Percentiles rank a stretch among this genome's conserved stretches.
These are phyloP conservation scores for Lysandra bellargus DNA, from an alignment of 2,888 invertebrate genomes.

Conservation along the genomic window DNA sequence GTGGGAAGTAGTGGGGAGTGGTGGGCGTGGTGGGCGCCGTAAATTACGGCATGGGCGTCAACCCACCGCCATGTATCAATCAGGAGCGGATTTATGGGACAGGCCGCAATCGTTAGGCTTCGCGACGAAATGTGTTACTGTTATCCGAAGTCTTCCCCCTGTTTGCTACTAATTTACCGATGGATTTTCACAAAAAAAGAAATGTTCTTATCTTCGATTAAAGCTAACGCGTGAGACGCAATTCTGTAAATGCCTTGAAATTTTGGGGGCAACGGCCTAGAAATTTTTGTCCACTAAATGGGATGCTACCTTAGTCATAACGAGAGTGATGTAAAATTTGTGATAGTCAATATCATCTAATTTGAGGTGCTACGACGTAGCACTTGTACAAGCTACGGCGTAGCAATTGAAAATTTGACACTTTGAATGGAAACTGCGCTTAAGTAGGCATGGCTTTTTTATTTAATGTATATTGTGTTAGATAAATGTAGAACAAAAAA, in stretches of 20 bases:
- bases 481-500: too few relatives aligned
- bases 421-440: too few relatives aligned
- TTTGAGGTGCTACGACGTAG: background rate
- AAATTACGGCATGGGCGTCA: conserved; percentile 84
- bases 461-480: too few relatives aligned
- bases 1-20: conserved; percentile 71
- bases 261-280: background rate
- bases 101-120: conserved; percentile 77
- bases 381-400: background rate
- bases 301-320: too few relatives aligned
- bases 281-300: too few relatives aligned
- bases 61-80: conserved; percentile 81
- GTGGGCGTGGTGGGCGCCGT: conserved; percentile 82
- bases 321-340: too few relatives aligned
- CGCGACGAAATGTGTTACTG: conserved; percentile 77
- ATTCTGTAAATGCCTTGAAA: background rate
- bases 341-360: too few relatives aligned
- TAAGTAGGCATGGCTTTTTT: too few relatives aligned
- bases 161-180: conserved; percentile 46
- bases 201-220: conserved; percentile 28
- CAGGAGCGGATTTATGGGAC: conserved; percentile 78
- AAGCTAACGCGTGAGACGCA: background rate
- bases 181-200: conserved; percentile 34
- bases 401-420: background rate
- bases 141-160: conserved; percentile 61